These are phyloP conservation scores for Drosophila peninsularis DNA, from an alignment of 2,888 invertebrate species.

Conservation along the genomic window DNA sequence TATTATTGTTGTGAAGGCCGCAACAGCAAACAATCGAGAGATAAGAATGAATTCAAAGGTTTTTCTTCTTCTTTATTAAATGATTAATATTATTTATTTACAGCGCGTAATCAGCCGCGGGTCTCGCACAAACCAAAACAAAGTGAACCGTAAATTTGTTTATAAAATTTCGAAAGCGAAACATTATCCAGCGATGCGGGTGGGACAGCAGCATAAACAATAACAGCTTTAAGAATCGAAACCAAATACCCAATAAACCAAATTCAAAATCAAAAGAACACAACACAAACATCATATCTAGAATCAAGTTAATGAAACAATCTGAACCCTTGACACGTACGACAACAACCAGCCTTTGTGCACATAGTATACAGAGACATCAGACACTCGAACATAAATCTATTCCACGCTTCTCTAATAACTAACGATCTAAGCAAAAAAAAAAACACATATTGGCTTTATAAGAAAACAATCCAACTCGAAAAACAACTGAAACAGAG, in stretches of 20 bases:
- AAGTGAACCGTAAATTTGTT: slow-evolving; percentile 13
- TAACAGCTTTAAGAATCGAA: slow-evolving; percentile 31
- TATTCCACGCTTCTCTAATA: slow-evolving; percentile 10
- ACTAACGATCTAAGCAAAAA: slow-evolving; percentile 7
- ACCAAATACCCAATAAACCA: slow-evolving; percentile 9
- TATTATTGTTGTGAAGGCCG: slow-evolving; percentile 5
- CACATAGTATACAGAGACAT: background rate
- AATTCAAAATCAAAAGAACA: slow-evolving; percentile 10
- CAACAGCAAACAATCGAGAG: slow-evolving; percentile 16
- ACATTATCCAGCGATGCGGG: slow-evolving; percentile 44
- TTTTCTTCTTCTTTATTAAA: slow-evolving; percentile 26
- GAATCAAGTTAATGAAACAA: slow-evolving; percentile 64
- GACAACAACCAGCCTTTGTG: background rate
- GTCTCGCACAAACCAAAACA: slow-evolving; percentile 46
- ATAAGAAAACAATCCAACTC: slow-evolving; percentile 26
- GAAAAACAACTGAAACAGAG: slow-evolving; percentile 2
- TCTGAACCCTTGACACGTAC: slow-evolving; percentile 70
- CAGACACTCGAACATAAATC: slow-evolving; percentile 6
- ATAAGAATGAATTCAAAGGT: slow-evolving; percentile 31
- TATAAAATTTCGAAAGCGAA: slow-evolving; percentile 25
- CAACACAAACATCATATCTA: slow-evolving; percentile 4
- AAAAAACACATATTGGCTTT: slow-evolving; percentile 21
- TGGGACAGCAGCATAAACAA: slow-evolving; percentile 34
- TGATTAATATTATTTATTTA: slow-evolving; percentile 69
- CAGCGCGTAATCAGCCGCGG: slow-evolving; percentile 66